phyloP scores from a whole-genome alignment of 2,797 vertebrate genomes.

The Falco berigora region DNA sequence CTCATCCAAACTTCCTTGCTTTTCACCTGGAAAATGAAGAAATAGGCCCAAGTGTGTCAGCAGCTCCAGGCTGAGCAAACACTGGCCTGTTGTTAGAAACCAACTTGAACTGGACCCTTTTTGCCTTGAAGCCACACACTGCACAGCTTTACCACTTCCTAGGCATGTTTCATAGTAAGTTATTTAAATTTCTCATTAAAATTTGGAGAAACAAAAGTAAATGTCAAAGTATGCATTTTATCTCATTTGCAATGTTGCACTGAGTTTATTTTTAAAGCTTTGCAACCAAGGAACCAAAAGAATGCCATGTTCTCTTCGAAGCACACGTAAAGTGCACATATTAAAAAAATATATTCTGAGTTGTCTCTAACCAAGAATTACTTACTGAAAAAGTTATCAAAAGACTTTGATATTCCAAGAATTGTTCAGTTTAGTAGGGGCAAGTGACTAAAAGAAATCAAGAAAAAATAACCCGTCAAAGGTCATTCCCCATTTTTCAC shows the following conservation, averaged over 20 bases:
- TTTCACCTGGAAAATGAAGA: background rate
- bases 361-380: background rate
- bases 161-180: background rate
- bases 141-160: background rate
- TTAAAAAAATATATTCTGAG: background rate
- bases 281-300: constrained; percentile 32
- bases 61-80: background rate
- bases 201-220: constrained; percentile 43
- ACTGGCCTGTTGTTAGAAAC: background rate
- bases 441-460: background rate
- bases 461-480: background rate
- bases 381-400: background rate
- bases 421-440: background rate
- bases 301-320: constrained; percentile 11
- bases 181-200: constrained; percentile 45
- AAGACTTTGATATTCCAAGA: background rate
- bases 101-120: background rate
- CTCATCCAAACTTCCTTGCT: background rate
- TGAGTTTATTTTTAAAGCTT: constrained; percentile 53
- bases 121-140: background rate
- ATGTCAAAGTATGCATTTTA: constrained; percentile 27
- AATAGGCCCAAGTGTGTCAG: background rate
- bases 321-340: background rate
- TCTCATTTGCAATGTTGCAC: constrained; percentile 20
- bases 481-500: background rate